Evolutionary conservation across 2,113 vertebrate genomes (phyloP), one percentile per base, ranked within the genome.

Genomic region (Cepphus grylle): DNA sequence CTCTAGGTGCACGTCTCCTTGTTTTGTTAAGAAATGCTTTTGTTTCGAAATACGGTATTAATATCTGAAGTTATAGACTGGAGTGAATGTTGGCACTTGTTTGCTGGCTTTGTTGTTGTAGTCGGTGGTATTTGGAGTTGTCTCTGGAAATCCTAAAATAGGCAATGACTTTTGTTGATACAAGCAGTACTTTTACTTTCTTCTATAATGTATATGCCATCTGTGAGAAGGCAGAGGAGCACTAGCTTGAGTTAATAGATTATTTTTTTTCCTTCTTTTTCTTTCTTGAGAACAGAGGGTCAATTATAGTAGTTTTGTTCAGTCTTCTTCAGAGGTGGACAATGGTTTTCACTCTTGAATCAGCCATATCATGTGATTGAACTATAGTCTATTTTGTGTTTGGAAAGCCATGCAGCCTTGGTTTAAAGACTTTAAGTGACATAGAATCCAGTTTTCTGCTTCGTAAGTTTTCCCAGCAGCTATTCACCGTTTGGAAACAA

Each of bases 231-330:
- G 40, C 32, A 65, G 56, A 87, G 29, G 12, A 77, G 36, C 11
- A 23, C 49, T 79, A 34, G 16, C 21, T 63, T 47, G 8, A 12
- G 11, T 80, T 38, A 52, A 10, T 38, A 42, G 11, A 19, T 30
- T 25, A 21, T 34, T 67, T 45, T 6, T 1, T 8, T 16, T 29
- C 66, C 40, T 4, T 1, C 7, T 4, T 10, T 8, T 15, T 3
- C 32, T 55, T 36, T 36, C 70, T 72, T 72, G n/a, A 73, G 36
- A 38, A 26, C 42, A 78, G 49, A 42, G 3, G 12, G 16, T 77
- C 18, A 52, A 3, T 73, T 88, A 9, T 1, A 59, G 56, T 27
- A 65, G 22, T 25, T 85, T 38, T 81, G 9, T 40, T 82, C 45
- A 52, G 0, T 15, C 40, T 58, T 67, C 53, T 89, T 36, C 66